These are phyloP conservation scores for Lamellibrachia columna DNA, from an alignment of 2,888 invertebrate species.

Conservation along the genomic window DNA sequence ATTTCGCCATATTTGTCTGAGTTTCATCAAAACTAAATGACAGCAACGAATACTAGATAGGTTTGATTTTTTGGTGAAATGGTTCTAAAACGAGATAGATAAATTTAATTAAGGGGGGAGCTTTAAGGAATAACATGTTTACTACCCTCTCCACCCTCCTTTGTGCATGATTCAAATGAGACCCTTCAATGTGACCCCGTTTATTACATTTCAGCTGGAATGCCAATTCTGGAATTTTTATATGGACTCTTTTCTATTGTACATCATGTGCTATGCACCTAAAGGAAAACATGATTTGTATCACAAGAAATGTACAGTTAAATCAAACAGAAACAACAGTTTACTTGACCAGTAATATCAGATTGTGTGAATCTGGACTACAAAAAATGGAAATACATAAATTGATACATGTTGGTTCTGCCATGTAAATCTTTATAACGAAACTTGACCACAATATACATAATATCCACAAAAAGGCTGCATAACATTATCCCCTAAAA, in stretches of 20 bases:
- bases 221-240: background rate
- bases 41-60: background rate
- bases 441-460: slow-evolving; percentile 5
- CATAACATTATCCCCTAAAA: background rate
- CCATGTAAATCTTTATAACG: background rate
- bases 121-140: background rate
- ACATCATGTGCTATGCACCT: background rate
- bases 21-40: too few species aligned
- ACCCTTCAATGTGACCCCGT: background rate
- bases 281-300: background rate
- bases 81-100: background rate
- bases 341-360: background rate
- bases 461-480: background rate
- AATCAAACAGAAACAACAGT: background rate
- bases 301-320: background rate
- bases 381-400: background rate
- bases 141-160: background rate
- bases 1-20: too few species aligned
- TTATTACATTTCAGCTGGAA: background rate
- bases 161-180: background rate
- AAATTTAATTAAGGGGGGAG: background rate
- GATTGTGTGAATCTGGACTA: background rate
- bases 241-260: background rate
- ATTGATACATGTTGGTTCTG: background rate
- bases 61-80: background rate